phyloP scores from a whole-genome alignment of 2,113 vertebrate genomes.

The Erythrocebus patas region DNA sequence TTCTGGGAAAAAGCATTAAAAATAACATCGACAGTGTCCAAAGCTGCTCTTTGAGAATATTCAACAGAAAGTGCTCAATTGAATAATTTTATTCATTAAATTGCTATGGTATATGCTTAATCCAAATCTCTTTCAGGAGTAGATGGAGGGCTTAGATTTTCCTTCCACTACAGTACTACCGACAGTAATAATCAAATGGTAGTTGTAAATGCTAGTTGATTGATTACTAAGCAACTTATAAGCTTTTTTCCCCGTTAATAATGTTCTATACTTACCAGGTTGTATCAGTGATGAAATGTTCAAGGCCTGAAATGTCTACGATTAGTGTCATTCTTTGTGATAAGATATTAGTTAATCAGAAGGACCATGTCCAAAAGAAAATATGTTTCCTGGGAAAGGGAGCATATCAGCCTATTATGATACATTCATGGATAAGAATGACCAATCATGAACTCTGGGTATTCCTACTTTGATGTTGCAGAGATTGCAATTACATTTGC shows the following conservation, averaged over 20 bases:
- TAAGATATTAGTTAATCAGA: neutral
- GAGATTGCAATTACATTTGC: neutral
- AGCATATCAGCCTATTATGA: neutral
- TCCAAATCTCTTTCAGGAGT: neutral
- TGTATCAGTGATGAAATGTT: neutral
- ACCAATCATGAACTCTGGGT: neutral
- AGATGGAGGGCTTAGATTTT: neutral
- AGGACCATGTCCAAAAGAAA: neutral
- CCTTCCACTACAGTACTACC: fast-evolving
- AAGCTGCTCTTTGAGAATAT: neutral
- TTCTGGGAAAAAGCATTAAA: neutral
- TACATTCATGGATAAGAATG: neutral
- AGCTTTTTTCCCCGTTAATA: neutral
- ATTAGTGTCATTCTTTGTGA: neutral
- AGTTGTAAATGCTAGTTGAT: neutral
- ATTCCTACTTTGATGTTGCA: neutral
- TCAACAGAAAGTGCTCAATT: neutral
- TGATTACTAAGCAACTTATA: neutral
- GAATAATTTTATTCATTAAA: neutral
- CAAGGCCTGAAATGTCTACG: neutral
- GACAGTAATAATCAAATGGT: neutral
- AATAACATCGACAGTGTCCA: neutral
- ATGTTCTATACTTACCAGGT: neutral
- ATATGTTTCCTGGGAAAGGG: neutral
- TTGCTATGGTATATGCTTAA: neutral